These are phyloP conservation scores for Drosophila varians DNA, from an alignment of 1,140 invertebrate genomes.

Conservation along the genomic window DNA sequence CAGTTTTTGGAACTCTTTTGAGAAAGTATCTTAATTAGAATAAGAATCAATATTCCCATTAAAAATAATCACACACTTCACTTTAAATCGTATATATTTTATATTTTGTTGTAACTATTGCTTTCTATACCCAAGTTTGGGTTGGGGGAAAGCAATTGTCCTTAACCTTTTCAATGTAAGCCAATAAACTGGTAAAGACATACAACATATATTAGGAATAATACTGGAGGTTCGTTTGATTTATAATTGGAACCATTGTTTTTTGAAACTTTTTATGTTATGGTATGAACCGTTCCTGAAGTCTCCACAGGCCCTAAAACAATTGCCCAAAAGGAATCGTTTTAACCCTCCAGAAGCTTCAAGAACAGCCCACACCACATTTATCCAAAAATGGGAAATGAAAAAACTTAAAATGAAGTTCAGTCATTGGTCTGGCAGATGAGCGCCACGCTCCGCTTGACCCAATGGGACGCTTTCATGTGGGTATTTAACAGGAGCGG, in stretches of 20 bases:
- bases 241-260: background rate
- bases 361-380: background rate
- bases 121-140: too few species aligned
- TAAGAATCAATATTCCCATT: too few species aligned
- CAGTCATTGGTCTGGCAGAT: slow-evolving; percentile 89
- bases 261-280: background rate
- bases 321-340: background rate
- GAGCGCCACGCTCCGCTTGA: slow-evolving; percentile 93
- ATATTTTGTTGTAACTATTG: too few species aligned
- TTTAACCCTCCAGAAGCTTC: background rate
- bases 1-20: too few species aligned
- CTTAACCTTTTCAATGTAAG: too few species aligned
- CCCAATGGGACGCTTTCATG: slow-evolving; percentile 90
- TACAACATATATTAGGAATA: background rate
- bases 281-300: background rate
- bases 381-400: background rate
- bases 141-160: too few species aligned
- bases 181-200: too few species aligned
- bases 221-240: background rate
- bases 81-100: too few species aligned
- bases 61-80: too few species aligned
- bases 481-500: slow-evolving; percentile 90
- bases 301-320: background rate
- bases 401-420: background rate
- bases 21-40: too few species aligned